Evolutionary conservation across 2,113 vertebrate species (phyloP).

Genomic region (Romanogobio albipinnatus): DNA sequence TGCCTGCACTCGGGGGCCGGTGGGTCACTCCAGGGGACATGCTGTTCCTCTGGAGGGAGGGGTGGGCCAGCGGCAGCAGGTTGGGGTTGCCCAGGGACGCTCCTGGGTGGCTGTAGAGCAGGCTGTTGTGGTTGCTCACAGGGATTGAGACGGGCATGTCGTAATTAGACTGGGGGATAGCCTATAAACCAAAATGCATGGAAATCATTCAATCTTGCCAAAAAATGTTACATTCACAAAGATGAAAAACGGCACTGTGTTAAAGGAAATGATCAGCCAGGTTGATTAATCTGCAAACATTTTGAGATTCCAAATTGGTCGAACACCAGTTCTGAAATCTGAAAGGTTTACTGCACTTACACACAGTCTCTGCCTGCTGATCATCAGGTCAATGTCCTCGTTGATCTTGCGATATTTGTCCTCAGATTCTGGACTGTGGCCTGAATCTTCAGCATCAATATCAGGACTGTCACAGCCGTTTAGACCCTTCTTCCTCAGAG

Average conservation of each 20-base stretch:
- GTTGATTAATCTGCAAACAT: not conserved
- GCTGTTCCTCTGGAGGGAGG: constrained; percentile 91
- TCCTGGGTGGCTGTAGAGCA: constrained; percentile 91
- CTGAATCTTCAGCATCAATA: constrained; percentile 96
- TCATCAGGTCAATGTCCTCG: constrained; percentile 99
- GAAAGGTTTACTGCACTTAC: constrained; percentile 78
- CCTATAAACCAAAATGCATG: constrained; percentile 72
- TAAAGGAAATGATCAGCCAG: not conserved
- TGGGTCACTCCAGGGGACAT: constrained; percentile 90
- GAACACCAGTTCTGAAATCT: not conserved
- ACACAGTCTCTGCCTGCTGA: constrained; percentile 97
- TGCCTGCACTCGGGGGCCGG: constrained; percentile 89
- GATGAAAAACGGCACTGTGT: not conserved
- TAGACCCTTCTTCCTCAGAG: constrained; percentile 97
- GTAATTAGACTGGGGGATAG: constrained; percentile 90
- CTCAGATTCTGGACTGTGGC: constrained; percentile 97
- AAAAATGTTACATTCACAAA: not conserved
- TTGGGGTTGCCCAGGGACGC: constrained; percentile 86
- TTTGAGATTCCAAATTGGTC: not conserved
- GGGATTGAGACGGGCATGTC: constrained; percentile 93
- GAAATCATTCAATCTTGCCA: not conserved
- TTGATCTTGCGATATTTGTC: constrained; percentile 98
- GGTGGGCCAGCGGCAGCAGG: constrained; percentile 88
- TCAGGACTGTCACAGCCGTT: constrained; percentile 98
- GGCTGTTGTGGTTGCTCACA: constrained; percentile 82